A percentile compares a stretch with the other conserved stretches of the same genome.
phyloP scores from a whole-genome alignment of 2,113 vertebrate species.

The Geococcyx californianus region DNA sequence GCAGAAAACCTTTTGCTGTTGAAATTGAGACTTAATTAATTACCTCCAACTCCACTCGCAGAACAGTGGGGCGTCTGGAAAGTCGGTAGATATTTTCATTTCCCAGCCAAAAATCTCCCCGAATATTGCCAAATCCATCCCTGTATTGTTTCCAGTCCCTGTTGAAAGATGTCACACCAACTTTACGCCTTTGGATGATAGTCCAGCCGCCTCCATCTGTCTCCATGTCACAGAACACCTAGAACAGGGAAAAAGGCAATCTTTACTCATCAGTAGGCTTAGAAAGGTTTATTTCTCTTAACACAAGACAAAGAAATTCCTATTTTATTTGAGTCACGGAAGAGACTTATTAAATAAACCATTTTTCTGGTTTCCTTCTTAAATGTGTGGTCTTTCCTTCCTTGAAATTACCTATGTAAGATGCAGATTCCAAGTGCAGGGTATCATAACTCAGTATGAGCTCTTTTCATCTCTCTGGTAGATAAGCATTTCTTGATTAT shows the following conservation, averaged over 20 bases:
- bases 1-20: not conserved
- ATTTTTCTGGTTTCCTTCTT: not conserved
- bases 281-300: not conserved
- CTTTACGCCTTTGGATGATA: slow-evolving; percentile 91
- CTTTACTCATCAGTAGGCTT: not conserved
- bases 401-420: not conserved
- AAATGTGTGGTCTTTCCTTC: not conserved
- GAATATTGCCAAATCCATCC: slow-evolving; percentile 90
- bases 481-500: not conserved
- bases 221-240: slow-evolving; percentile 98
- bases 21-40: not conserved
- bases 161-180: slow-evolving; percentile 90
- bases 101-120: slow-evolving; percentile 97
- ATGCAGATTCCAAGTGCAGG: not conserved
- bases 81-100: slow-evolving; percentile 94
- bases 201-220: slow-evolving; percentile 95
- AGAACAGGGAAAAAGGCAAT: not conserved
- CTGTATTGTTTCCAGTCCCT: slow-evolving; percentile 95
- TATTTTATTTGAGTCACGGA: not conserved
- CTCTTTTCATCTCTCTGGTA: not conserved
- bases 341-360: not conserved
- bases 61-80: slow-evolving; percentile 86
- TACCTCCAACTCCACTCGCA: slow-evolving; percentile 93
- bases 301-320: not conserved
- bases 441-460: not conserved